Conservation (phyloP, 2,113 vertebrate genomes). For the Emydocephalus ijimae region DNA sequence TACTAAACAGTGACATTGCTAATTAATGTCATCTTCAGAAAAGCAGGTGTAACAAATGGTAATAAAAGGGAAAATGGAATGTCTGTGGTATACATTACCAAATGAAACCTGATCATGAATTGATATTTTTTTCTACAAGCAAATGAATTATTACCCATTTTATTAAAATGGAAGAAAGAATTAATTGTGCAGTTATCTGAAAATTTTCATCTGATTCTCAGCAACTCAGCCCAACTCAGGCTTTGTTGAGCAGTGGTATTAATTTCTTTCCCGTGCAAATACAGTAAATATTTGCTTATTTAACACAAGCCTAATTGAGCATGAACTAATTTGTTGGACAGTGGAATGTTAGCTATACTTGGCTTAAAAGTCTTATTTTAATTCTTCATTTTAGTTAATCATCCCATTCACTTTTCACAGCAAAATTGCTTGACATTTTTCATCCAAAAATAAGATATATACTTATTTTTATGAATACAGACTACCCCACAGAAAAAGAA, state of each 20-base stretch:
- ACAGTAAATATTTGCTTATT: slow-evolving; percentile 34
- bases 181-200: slow-evolving; percentile 59
- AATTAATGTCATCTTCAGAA: neutral
- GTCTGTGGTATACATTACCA: slow-evolving; percentile 28
- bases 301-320: slow-evolving; percentile 56
- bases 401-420: neutral
- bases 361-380: slow-evolving; percentile 12
- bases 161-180: slow-evolving; percentile 56
- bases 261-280: slow-evolving; percentile 41
- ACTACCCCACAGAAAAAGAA: neutral
- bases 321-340: slow-evolving; percentile 51
- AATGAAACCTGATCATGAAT: slow-evolving; percentile 40
- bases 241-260: slow-evolving; percentile 42
- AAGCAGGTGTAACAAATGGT: neutral
- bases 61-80: slow-evolving; percentile 15
- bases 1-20: neutral
- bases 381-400: slow-evolving; percentile 17
- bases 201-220: slow-evolving; percentile 58
- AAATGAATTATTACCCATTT: slow-evolving; percentile 54
- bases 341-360: slow-evolving; percentile 14
- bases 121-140: slow-evolving; percentile 37
- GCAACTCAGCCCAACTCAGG: slow-evolving; percentile 42
- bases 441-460: neutral
- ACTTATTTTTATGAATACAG: neutral
- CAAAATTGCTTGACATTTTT: neutral